Percentiles rank a stretch among this genome's conserved stretches.
Conservation (phyloP, 2,797 vertebrate genomes). For the Poecilia velifera region DNA sequence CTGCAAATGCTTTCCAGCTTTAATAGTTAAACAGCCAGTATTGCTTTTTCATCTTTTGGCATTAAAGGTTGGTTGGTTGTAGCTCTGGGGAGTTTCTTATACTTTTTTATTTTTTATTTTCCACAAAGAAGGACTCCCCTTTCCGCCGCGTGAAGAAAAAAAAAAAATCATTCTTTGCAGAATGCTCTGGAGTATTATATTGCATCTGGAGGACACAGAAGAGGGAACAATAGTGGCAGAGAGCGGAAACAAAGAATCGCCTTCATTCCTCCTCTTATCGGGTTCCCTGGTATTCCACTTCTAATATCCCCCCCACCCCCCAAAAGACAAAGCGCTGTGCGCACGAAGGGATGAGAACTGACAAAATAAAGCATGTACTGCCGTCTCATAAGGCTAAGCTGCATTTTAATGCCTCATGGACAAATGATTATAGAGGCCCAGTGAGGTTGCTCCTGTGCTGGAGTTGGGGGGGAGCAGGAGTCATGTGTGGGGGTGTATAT, state of each 20-base stretch:
- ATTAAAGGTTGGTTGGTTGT: background rate
- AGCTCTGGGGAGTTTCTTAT: slow-evolving; percentile 27
- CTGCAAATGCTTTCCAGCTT: slow-evolving; percentile 16
- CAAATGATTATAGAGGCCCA: slow-evolving; percentile 82
- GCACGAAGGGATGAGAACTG: slow-evolving; percentile 28
- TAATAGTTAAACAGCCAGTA: slow-evolving; percentile 1
- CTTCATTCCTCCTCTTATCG: slow-evolving; percentile 66
- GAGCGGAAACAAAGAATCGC: slow-evolving; percentile 67
- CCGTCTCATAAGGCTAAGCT: slow-evolving; percentile 68
- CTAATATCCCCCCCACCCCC: slow-evolving; percentile 45
- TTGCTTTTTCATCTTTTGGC: slow-evolving; percentile 16
- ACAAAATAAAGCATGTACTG: slow-evolving; percentile 36
- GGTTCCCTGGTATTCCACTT: slow-evolving; percentile 70
- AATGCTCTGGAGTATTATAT: slow-evolving; percentile 59
- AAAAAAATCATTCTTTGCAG: slow-evolving; percentile 18
- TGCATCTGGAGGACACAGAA: slow-evolving; percentile 63
- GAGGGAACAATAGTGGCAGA: slow-evolving; percentile 64
- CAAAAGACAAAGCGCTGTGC: slow-evolving; percentile 42
- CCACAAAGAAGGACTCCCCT: slow-evolving; percentile 23
- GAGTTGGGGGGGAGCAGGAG: slow-evolving; percentile 37
- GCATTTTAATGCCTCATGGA: slow-evolving; percentile 77
- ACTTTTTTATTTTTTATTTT: background rate
- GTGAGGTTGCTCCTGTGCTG: slow-evolving; percentile 72
- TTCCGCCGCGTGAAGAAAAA: slow-evolving; percentile 35
- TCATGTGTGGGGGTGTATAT: slow-evolving; percentile 49